Evolutionary conservation across 2,888 invertebrate genomes (phyloP), one percentile per base, ranked within the genome.

Genomic region (Ectemnius lituratus): DNA sequence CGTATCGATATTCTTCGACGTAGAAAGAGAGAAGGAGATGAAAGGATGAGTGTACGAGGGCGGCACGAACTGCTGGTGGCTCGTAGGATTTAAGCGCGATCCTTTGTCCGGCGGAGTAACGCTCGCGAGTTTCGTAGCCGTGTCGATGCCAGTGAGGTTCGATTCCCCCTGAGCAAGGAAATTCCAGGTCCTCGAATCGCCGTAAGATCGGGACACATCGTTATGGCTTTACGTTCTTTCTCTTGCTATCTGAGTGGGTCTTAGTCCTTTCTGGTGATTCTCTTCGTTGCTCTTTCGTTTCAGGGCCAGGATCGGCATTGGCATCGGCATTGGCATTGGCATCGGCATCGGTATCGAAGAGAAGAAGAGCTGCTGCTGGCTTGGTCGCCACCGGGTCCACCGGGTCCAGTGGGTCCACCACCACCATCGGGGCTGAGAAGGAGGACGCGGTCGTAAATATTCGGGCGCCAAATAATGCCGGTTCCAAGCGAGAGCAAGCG

Each of bases 381-480:
- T 75, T 73, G 76, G 46, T 37, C 79, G 77, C 76, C 78, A 75
- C 73, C 73, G 72, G 72, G 75, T 52, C 37, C 37, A 37, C 2
- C 37, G 52, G 52, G 16, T 16, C n/a, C 52, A 52, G 2, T 16
- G 52, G 14, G 16, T 14, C 52, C n/a, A 52, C 52, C 75, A 23
- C 3, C 23, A 23, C 20, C 20, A 20, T 1, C 20, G 2, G 37
- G 37, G 37, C 8, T 37, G 37, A 79, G 78, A 76, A 79, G 79
- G 78, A 79, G 81, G 84, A 83, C 81, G 84, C 83, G 86, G 87
- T 89, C 90, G 88, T 90, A 90, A 90, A 90, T 90, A 90, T 90
- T 87, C 88, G 88, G 85, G 84, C 85, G 85, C 87, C 88, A 87
- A 90, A 90, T 90, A 90, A 89, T 88, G 87, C 85, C 86, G 85